These are phyloP conservation scores for Mellivora capensis DNA, from an alignment of 2,113 vertebrate genomes.

Conservation along the genomic window DNA sequence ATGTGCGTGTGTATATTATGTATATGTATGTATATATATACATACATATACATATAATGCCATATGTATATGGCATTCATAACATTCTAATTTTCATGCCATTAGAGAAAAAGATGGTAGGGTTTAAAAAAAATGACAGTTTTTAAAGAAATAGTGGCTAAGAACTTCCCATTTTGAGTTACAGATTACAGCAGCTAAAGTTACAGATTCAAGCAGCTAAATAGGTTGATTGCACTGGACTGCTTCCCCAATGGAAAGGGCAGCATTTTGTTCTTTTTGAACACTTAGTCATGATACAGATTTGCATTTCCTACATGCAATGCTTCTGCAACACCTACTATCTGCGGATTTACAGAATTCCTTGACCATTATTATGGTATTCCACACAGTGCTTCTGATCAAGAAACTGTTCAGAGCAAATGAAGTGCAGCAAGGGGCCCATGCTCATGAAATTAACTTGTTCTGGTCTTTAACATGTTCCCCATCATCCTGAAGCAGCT, in stretches of 20 bases:
- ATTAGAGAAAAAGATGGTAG: background rate
- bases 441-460: background rate
- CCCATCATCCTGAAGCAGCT: background rate
- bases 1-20: too few relatives aligned
- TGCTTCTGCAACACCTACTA: background rate
- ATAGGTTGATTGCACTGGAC: background rate
- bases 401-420: background rate
- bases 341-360: background rate
- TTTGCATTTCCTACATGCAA: background rate
- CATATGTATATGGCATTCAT: too few relatives aligned
- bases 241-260: background rate
- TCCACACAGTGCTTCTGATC: background rate
- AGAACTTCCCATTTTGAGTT: background rate
- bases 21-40: too few relatives aligned
- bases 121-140: background rate
- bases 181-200: background rate
- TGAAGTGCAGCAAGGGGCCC: too few relatives aligned
- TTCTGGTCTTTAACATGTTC: background rate
- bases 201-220: background rate
- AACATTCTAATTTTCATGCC: background rate
- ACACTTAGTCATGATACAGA: background rate
- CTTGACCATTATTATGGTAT: background rate
- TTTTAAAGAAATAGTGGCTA: background rate
- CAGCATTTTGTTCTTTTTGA: background rate
- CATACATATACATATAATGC: too few relatives aligned